phyloP scores from a whole-genome alignment of 30 jellyfish, hydroid and myxozoan genomes.

The Nemopilema nomurai region DNA sequence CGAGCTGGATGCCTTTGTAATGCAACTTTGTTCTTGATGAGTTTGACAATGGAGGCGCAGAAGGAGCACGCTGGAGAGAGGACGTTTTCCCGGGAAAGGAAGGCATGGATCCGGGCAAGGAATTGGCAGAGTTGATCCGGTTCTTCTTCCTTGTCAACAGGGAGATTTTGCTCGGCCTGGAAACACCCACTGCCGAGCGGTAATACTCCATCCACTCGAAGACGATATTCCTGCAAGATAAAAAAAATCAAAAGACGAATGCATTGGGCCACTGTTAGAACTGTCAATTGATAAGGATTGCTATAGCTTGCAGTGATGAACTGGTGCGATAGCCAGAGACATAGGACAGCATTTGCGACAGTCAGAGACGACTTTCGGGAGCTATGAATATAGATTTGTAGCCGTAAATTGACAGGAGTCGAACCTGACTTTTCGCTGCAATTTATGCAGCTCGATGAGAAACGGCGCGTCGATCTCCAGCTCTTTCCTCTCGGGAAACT shows the following conservation, averaged over 20 bases:
- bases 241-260: constrained; percentile 3
- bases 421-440: constrained; percentile 62
- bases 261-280: too few species aligned
- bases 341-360: too few species aligned
- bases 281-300: too few species aligned
- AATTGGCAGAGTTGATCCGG: constrained; percentile 48
- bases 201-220: constrained; percentile 86
- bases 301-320: too few species aligned
- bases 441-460: constrained; percentile 41
- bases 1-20: not conserved
- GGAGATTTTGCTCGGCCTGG: constrained; percentile 43
- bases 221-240: constrained; percentile 34
- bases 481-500: constrained; percentile 72
- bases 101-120: constrained; percentile 68
- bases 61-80: constrained; percentile 53
- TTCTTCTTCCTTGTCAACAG: constrained; percentile 19
- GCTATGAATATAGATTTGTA: too few species aligned
- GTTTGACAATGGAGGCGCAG: constrained; percentile 71
- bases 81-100: constrained; percentile 15
- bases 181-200: constrained; percentile 70
- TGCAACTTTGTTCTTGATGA: constrained; percentile 12
- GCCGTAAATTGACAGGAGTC: not conserved
- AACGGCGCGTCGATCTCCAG: constrained; percentile 67
- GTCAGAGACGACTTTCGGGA: too few species aligned
- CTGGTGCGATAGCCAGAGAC: too few species aligned